Conservation (phyloP, 2,113 vertebrate genomes). For the Uria aalge region DNA sequence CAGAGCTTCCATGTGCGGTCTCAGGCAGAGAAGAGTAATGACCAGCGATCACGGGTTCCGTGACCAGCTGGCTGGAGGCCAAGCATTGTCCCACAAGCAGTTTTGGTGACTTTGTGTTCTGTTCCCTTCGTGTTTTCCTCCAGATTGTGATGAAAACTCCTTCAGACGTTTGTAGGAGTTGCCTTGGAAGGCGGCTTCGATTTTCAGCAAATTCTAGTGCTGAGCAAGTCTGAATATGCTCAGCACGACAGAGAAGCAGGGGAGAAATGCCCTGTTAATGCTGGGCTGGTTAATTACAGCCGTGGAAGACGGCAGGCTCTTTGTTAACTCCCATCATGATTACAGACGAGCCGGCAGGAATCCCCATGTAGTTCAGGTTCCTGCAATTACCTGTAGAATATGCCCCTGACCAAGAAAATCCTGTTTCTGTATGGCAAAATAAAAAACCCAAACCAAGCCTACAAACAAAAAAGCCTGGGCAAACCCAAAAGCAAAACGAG, state of each 20-base stretch:
- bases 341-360: not conserved
- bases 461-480: not conserved
- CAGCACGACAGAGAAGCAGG: not conserved
- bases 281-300: not conserved
- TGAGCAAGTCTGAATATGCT: not conserved
- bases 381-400: not conserved
- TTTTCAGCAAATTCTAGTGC: not conserved
- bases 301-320: not conserved
- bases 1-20: not conserved
- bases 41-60: accelerated
- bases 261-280: not conserved
- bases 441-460: not conserved
- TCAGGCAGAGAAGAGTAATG: not conserved
- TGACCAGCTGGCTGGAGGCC: not conserved
- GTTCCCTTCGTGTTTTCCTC: not conserved
- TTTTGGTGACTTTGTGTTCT: not conserved
- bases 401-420: not conserved
- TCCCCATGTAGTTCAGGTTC: not conserved
- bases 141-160: not conserved
- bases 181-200: not conserved
- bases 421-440: not conserved
- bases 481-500: not conserved
- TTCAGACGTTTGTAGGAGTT: not conserved
- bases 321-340: not conserved
- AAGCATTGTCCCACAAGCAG: not conserved